Evolutionary conservation across 2,888 invertebrate genomes (phyloP), one percentile per base, ranked within the genome.

Genomic region (Eupeodes luniger): DNA sequence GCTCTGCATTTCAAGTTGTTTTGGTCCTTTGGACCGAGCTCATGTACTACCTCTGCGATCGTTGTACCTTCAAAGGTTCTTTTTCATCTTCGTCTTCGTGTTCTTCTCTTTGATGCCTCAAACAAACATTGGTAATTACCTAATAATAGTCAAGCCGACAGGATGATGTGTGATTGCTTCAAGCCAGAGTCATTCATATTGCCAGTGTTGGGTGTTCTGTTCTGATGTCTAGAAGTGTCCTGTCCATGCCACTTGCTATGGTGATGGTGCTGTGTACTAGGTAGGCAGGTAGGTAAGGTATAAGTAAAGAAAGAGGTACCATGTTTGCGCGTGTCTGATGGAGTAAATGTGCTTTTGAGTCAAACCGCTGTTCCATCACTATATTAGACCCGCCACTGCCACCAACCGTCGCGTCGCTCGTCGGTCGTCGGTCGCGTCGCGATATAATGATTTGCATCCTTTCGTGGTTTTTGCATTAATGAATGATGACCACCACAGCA

Each of bases 91-190:
- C 27, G 27, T 27, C 27, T 27, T 27, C 27, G 27, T 27, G 27
- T 27, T 53, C 72, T 40, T 53, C 11, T 40, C 80, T 82, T 78
- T 61, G 78, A 67, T 67, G 78, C 88, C 85, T 85, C 62, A 78
- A 78, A 81, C 88, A 88, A 88, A 88, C 88, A 88, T 85, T 85
- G 78, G 88, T 88, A 88, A 88, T 88, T 88, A 88, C 88, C 88
- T 88, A 88, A 88, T 88, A 88, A 88, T 88, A 88, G 88, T 78
- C 88, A 85, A 88, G 85, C 81, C 88, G 88, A 88, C 88, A 88
- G 88, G 88, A 88, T 88, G 88, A 88, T 88, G 85, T 88, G 88
- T 88, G 88, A 88, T 88, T 88, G 88, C 85, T 88, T 57, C 64
- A 12, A 88, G 88, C 88, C 69, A 88, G 69, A 85, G 72, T 77